These are phyloP conservation scores for Caenorhabditis angaria DNA, from an alignment of 2,888 invertebrate genomes.

Conservation along the genomic window DNA sequence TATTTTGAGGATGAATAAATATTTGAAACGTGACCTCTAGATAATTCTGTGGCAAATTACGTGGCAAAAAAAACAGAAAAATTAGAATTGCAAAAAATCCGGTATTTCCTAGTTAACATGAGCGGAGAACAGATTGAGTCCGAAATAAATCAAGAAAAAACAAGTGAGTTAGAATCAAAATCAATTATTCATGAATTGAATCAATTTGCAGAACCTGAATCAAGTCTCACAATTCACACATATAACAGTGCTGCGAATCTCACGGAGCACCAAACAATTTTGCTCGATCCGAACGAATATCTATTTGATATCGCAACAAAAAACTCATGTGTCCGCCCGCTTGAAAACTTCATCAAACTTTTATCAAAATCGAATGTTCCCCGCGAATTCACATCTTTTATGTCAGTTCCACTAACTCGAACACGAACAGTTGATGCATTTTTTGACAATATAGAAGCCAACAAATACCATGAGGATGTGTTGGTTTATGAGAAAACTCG, in stretches of 20 bases:
- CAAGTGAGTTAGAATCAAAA: background rate
- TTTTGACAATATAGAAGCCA: slow-evolving; percentile 37
- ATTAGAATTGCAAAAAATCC: background rate
- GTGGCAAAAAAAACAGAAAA: background rate
- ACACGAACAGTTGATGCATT: slow-evolving; percentile 27
- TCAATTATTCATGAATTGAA: background rate
- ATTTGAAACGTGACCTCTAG: background rate
- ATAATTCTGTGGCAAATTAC: too few species aligned
- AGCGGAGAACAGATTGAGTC: background rate
- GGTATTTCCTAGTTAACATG: background rate
- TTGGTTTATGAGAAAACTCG: slow-evolving; percentile 53
- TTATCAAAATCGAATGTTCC: slow-evolving; percentile 27
- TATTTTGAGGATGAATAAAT: too few species aligned
- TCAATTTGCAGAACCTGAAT: background rate
- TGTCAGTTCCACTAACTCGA: slow-evolving; percentile 18
- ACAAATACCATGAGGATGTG: slow-evolving; percentile 53
- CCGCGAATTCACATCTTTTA: slow-evolving; percentile 28
- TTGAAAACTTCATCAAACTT: slow-evolving; percentile 25
- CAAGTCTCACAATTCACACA: slow-evolving; percentile 20
- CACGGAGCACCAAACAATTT: slow-evolving; percentile 15
- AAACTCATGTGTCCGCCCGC: slow-evolving; percentile 34
- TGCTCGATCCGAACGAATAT: slow-evolving; percentile 30
- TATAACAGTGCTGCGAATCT: slow-evolving; percentile 42
- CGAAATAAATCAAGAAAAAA: background rate
- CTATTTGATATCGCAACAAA: slow-evolving; percentile 38